Base-by-base conservation (phyloP, 2,888 invertebrate genomes). In the Drosophila anomelani region DNA sequence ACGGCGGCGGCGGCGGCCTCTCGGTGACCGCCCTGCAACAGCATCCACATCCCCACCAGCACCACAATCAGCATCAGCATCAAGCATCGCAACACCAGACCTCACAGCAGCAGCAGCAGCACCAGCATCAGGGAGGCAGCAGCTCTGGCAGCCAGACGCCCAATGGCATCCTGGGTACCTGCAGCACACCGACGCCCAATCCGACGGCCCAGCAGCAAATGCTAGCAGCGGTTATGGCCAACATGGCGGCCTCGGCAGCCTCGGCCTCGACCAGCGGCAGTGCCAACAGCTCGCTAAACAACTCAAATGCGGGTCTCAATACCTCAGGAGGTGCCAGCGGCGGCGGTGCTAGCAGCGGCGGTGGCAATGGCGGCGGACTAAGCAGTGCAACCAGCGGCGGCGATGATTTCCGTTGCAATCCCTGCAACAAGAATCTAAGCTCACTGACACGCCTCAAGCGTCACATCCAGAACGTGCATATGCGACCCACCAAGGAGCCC, bases 401-500 rank as follows among this genome's bases (percentile, higher is more conserved):
- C 93, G 96, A 96, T 94, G 96, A 96, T 94, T 96, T 96, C 95
- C 95, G 96, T 93, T 97, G 96, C 94, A 96, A 96, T 94, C 96
- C 96, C 91, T 97, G 96, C 96, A 96, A 96, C 95, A 97, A 97
- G 95, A 96, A 96, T 94, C 94, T 97, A 92, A 96, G 96, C 92
- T 96, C 96, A 90, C 94, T 96, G 93, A 96, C 96, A 91, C 95
- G 96, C 92, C 95, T 97, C 94, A 97, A 96, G 95, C 95, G 97
- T 91, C 97, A 97, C 94, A 97, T 96, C 94, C 97, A 97, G 94
- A 97, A 97, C 94, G 97, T 97, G 91, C 97, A 97, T 94, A 96
- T 96, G 95, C 95, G 96, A 91, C 97, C 97, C 90, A 96, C 96
- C 93, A 95, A 97, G 94, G 96, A 96, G 94, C 97, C 97, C 85